Percentiles rank a stretch among this genome's conserved stretches.
phyloP scores from a whole-genome alignment of 2,113 vertebrate species.

The Malurus cyaneus region DNA sequence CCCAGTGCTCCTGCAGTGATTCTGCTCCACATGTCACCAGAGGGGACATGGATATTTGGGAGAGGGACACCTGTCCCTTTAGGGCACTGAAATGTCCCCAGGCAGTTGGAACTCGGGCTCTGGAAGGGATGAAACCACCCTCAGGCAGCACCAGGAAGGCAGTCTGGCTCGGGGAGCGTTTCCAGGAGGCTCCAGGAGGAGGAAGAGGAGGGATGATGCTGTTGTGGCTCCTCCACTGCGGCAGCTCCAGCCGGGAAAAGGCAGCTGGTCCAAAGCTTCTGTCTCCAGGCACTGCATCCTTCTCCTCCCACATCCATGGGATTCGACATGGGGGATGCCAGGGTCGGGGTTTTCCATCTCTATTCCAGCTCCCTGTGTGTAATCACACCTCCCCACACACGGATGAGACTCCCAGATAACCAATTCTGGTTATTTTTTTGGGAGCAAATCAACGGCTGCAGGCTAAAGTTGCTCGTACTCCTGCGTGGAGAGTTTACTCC shows the following conservation, averaged over 20 bases:
- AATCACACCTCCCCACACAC: neutral
- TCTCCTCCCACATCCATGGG: neutral
- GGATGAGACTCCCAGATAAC: neutral
- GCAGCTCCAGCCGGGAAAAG: neutral
- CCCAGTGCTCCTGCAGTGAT: neutral
- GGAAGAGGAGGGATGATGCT: neutral
- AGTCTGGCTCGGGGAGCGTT: neutral
- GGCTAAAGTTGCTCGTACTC: neutral
- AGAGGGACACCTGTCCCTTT: neutral
- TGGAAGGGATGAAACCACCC: neutral
- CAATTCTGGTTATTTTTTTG: neutral
- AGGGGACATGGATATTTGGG: accelerated
- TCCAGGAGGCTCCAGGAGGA: neutral
- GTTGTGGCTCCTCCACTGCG: neutral
- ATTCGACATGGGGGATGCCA: neutral
- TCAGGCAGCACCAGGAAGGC: neutral
- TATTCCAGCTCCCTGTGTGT: neutral
- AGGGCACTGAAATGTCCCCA: accelerated
- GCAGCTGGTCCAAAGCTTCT: neutral
- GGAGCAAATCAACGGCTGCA: neutral
- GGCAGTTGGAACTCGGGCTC: accelerated
- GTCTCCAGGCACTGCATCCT: neutral
- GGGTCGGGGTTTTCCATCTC: neutral
- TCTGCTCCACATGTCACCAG: neutral
- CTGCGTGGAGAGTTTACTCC: neutral